Evolutionary conservation across 2,797 vertebrate genomes (phyloP).

Genomic region (Meriones psammophilus): DNA sequence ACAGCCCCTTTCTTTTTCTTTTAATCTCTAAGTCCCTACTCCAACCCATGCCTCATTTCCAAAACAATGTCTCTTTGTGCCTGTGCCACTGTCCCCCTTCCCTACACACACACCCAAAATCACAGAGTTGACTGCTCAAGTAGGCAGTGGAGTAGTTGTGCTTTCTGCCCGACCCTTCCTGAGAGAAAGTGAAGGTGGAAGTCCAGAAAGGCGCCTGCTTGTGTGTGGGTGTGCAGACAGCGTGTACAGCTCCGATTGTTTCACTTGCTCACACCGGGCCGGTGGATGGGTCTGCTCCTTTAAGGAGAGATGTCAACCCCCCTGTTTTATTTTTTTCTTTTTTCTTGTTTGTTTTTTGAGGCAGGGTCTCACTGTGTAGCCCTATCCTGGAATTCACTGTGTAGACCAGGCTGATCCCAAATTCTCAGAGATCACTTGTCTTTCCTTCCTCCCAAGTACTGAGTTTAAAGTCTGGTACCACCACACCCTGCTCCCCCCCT

Average conservation of each 20-base stretch:
- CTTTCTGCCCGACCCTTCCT: conserved; percentile 48
- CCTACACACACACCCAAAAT: neutral
- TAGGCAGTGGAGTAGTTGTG: conserved; percentile 29
- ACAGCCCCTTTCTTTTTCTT: neutral
- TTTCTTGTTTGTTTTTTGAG: neutral
- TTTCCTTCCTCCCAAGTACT: neutral
- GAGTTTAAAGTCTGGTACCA: neutral
- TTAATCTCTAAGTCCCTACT: neutral
- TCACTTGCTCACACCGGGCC: neutral
- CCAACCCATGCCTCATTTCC: conserved; percentile 62
- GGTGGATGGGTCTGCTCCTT: neutral
- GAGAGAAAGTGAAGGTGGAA: conserved; percentile 21
- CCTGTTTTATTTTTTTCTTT: neutral
- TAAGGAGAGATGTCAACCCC: neutral
- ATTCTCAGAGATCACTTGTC: neutral
- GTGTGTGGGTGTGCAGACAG: neutral
- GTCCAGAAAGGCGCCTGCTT: conserved; percentile 40
- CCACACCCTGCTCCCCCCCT: neutral
- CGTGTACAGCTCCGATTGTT: neutral
- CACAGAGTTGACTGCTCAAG: conserved; percentile 50
- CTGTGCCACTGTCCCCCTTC: neutral
- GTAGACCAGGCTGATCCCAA: neutral
- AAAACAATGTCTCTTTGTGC: conserved; percentile 50
- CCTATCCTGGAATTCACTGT: neutral
- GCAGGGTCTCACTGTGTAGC: neutral